Conservation (phyloP, 2,888 invertebrate species). For the Coenonympha arcania region DNA sequence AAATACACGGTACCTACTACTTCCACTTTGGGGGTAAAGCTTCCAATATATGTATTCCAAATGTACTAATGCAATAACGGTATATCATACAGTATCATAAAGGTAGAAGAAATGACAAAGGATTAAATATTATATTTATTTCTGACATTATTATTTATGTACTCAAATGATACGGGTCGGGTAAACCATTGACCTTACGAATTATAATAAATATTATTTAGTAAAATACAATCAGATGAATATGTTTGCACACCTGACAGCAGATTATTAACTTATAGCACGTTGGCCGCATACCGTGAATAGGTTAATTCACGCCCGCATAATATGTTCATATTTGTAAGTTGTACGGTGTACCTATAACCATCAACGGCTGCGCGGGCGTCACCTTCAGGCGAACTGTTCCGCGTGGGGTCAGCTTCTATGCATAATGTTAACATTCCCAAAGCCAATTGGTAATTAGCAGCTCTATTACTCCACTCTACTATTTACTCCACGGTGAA, state of each 20-base stretch:
- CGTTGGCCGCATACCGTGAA: background rate
- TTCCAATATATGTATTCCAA: background rate
- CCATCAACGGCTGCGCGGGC: background rate
- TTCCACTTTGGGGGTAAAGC: too few relatives aligned
- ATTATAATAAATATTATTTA: background rate
- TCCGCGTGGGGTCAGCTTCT: background rate
- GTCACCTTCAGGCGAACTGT: constrained; percentile 1
- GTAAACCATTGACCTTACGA: background rate
- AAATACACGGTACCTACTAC: too few relatives aligned
- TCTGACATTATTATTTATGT: too few relatives aligned
- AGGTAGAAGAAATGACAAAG: background rate
- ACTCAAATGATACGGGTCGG: too few relatives aligned
- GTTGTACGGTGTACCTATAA: too few relatives aligned
- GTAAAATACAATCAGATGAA: background rate
- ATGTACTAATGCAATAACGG: background rate
- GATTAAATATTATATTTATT: too few relatives aligned
- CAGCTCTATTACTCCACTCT: too few relatives aligned
- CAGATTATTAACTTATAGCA: background rate
- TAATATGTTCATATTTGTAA: too few relatives aligned
- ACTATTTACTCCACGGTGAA: too few relatives aligned
- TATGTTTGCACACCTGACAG: constrained; percentile 3
- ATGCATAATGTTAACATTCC: background rate
- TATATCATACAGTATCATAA: background rate
- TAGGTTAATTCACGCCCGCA: background rate
- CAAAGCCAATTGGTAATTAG: background rate